phyloP scores from a whole-genome alignment of 2,113 vertebrate species.

The Conger conger region DNA sequence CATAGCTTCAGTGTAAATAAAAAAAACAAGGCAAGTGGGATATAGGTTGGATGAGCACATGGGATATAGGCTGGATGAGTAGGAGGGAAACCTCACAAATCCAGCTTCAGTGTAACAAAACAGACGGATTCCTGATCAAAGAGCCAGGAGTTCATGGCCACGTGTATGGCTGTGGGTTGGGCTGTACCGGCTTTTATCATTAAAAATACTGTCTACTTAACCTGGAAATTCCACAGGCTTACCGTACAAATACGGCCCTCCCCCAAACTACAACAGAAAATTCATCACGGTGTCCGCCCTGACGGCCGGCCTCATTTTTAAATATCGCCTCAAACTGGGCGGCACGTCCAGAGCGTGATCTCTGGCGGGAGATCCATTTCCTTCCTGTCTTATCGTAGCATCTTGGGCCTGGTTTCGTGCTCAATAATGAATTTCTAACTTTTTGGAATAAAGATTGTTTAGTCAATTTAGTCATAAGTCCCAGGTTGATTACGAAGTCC shows the following conservation, averaged over 20 bases:
- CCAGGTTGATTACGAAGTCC: not conserved
- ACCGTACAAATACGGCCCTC: not conserved
- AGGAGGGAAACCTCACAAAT: not conserved
- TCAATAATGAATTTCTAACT: not conserved
- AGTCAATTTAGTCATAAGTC: not conserved
- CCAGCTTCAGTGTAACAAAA: not conserved
- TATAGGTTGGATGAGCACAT: not conserved
- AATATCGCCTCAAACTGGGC: not conserved
- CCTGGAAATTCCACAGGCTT: constrained; percentile 27
- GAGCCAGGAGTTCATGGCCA: not conserved
- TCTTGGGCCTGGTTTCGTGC: not conserved
- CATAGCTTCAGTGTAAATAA: not conserved
- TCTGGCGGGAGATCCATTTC: not conserved
- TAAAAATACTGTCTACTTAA: constrained; percentile 15
- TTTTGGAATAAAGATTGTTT: not conserved
- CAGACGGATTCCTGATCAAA: not conserved
- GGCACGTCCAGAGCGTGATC: not conserved
- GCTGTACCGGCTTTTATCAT: constrained; percentile 2
- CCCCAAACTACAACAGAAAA: constrained; percentile 1
- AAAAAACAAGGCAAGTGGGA: not conserved
- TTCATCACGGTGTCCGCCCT: not conserved
- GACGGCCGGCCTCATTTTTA: not conserved
- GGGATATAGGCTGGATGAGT: not conserved
- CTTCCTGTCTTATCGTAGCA: not conserved
- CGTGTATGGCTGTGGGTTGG: too few species aligned